A percentile compares a stretch with the other conserved stretches of the same genome.
Conservation (phyloP, 2,888 invertebrate genomes). For the Tenodera sinensis region DNA sequence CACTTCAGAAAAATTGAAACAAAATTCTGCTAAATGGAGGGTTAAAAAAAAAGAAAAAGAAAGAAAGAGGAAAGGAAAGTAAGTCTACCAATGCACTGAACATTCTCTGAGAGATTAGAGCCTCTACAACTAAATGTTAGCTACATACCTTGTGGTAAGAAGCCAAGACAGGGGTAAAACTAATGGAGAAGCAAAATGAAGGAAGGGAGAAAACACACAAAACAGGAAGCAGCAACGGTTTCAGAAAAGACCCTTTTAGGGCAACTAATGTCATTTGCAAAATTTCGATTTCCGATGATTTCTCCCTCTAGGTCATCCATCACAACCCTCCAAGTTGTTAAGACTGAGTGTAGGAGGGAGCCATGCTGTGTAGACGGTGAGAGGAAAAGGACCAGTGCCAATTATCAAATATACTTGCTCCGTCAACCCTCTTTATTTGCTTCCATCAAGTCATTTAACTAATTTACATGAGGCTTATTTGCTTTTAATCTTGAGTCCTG, state of each 20-base stretch:
- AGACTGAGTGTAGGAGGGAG: slow-evolving; percentile 25
- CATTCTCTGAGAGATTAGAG: neutral
- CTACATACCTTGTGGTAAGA: slow-evolving; percentile 19
- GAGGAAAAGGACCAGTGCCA: slow-evolving; percentile 14
- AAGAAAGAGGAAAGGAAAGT: no score
- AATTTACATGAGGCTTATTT: no score
- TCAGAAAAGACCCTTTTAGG: slow-evolving; percentile 68
- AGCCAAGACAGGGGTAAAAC: slow-evolving; percentile 15
- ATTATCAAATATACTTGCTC: neutral
- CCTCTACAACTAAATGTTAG: slow-evolving; percentile 6
- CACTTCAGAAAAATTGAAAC: neutral
- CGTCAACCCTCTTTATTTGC: neutral
- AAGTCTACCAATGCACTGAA: neutral
- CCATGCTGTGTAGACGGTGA: slow-evolving; percentile 8
- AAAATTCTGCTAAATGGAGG: neutral
- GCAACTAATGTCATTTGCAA: slow-evolving; percentile 51
- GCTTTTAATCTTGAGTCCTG: neutral
- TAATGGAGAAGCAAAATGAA: neutral
- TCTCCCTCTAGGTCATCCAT: neutral
- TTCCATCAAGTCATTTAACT: neutral
- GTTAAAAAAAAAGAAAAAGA: neutral
- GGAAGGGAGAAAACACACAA: slow-evolving; percentile 11
- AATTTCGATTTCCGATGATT: neutral
- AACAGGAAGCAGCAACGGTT: slow-evolving; percentile 51
- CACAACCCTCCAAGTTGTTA: slow-evolving; percentile 30